Percentiles rank a stretch among this genome's conserved stretches.
These are phyloP conservation scores for Heliconius congener DNA, from an alignment of 1,140 invertebrate genomes.

Conservation along the genomic window DNA sequence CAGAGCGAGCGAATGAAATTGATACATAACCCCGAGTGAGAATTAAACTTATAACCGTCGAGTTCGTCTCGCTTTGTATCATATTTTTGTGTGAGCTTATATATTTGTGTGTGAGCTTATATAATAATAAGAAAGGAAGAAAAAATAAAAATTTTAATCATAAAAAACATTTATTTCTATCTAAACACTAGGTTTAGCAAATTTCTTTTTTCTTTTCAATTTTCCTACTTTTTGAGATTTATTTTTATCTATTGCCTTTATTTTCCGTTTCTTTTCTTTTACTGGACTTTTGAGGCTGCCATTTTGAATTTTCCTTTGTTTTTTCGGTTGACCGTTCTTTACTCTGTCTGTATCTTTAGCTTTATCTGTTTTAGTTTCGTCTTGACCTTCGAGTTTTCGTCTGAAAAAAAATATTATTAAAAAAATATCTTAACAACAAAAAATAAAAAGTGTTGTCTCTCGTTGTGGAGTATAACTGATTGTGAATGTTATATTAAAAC, in stretches of 20 bases:
- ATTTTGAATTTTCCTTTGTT: conserved; percentile 50
- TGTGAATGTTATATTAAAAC: too few relatives aligned
- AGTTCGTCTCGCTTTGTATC: too few relatives aligned
- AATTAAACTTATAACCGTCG: too few relatives aligned
- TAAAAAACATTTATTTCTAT: background rate
- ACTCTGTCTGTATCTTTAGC: conserved; percentile 46
- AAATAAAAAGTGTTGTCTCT: too few relatives aligned
- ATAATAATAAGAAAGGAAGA: background rate
- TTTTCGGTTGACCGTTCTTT: conserved; percentile 54
- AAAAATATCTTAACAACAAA: too few relatives aligned
- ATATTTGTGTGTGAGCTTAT: too few relatives aligned
- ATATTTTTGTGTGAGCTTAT: too few relatives aligned
- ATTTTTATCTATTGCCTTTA: conserved; percentile 32
- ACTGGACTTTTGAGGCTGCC: conserved; percentile 6
- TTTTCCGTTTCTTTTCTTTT: conserved; percentile 40
- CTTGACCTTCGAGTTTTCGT: conserved; percentile 57
- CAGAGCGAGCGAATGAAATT: too few relatives aligned
- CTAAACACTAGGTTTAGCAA: conserved; percentile 1
- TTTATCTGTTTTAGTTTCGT: conserved; percentile 36
- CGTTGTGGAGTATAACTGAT: too few relatives aligned
- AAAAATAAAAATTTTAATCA: background rate
- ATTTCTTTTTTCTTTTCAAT: conserved; percentile 47
- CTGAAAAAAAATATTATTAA: conserved; percentile 44
- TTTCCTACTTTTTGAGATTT: conserved; percentile 41
- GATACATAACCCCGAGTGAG: too few relatives aligned